Evolutionary conservation across 2,113 vertebrate species (phyloP), one percentile per base, ranked within the genome.

Genomic region (Aramus guarauna): DNA sequence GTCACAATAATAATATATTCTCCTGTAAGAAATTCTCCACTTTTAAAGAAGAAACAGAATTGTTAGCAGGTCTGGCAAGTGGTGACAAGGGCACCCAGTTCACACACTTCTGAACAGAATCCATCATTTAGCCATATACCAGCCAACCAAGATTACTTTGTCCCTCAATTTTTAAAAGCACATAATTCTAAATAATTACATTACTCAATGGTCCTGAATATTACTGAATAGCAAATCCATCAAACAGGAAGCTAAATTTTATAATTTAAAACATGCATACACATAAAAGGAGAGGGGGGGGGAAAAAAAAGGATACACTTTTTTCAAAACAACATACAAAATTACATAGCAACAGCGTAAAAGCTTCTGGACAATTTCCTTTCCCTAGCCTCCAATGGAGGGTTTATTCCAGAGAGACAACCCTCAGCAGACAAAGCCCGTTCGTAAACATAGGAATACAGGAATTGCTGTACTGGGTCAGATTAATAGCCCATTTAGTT

Each of bases 401-500:
- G 37, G 86, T 87, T 92, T 95, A 94, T 94, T 95, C 77, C 81
- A 96, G 86, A 75, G 89, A 89, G 92, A 94, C 77, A 95, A 66
- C 37, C 41, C 77, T 89, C 66, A 79, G 80, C 80, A 94, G 89
- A 95, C 95, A 95, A 96, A 96, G 95, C 74, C 81, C 16, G 9
- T 74, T 96, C 94, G 90, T 92, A 95, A 96, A 95, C 85, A 94
- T 4, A 76, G 88, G 58, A 93, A 85, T 64, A 95, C 72, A 92
- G 80, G 83, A 95, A 95, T 91, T 92, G 89, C 89, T 94, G 92
- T 94, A 90, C 73, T 87, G 66, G 83, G 92, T 95, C 86, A 95
- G 92, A 95, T 95, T 94, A 96, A 87, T 91, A 92, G 94, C 76
- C 94, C 84, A 88, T 94, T 95, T 97, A 97, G 94, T 81, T 95